Percentiles rank a stretch among this genome's conserved stretches.
These are phyloP conservation scores for Takifugu ocellatus DNA, from an alignment of 2,797 vertebrate genomes.

Conservation along the genomic window DNA sequence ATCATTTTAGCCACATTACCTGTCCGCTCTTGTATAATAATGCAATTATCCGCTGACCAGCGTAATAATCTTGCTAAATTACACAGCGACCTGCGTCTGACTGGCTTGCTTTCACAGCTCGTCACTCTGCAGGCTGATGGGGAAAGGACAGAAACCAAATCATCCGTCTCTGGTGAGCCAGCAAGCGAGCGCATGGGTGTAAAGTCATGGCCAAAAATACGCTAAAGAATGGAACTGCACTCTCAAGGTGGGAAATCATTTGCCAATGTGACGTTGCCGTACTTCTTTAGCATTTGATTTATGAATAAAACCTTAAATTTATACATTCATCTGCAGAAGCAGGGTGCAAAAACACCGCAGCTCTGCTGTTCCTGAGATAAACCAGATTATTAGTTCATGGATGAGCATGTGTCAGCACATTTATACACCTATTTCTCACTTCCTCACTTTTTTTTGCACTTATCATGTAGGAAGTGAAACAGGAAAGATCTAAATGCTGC, in stretches of 20 bases:
- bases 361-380: not conserved
- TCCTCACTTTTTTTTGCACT: conserved; percentile 2
- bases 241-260: not conserved
- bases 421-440: not conserved
- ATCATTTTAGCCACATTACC: conserved; percentile 65
- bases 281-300: conserved; percentile 13
- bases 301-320: conserved; percentile 24
- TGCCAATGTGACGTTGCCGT: no score
- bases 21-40: conserved; percentile 64
- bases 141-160: conserved; percentile 55
- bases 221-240: not conserved
- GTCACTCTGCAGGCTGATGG: conserved; percentile 51
- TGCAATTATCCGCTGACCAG: conserved; percentile 63
- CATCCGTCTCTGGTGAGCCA: conserved; percentile 52
- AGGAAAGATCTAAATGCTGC: conserved; percentile 25
- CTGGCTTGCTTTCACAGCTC: conserved; percentile 53
- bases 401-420: no score
- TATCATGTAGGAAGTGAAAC: conserved; percentile 32
- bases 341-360: no score
- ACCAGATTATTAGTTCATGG: no score
- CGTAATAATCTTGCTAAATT: conserved; percentile 62
- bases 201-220: conserved; percentile 16
- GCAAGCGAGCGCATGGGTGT: conserved; percentile 44
- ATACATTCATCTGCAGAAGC: conserved; percentile 14
- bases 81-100: conserved; percentile 56